These are phyloP conservation scores for Cheilosia impressa DNA, from an alignment of 2,888 invertebrate species.

Conservation along the genomic window DNA sequence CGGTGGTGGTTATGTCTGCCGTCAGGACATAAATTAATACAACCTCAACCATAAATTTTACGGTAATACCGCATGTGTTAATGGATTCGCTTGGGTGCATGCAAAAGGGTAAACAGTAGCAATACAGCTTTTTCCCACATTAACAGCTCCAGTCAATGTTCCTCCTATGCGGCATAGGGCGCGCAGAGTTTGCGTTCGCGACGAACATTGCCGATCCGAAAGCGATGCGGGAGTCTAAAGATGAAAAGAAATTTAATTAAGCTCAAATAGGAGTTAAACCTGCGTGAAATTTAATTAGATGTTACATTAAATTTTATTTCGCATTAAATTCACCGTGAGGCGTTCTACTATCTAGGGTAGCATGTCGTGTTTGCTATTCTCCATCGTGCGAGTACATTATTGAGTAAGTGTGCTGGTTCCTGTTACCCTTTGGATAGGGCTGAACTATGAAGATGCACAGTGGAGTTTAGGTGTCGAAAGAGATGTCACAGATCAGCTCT, in stretches of 20 bases:
- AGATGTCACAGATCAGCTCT: constrained; percentile 26
- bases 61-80: constrained; percentile 48
- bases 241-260: constrained; percentile 62
- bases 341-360: constrained; percentile 11
- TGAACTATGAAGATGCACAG: too few relatives aligned
- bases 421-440: not conserved
- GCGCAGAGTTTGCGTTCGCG: constrained; percentile 2
- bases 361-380: not conserved
- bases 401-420: not conserved
- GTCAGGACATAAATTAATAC: constrained; percentile 51
- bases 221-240: constrained; percentile 55
- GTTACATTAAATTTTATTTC: constrained; percentile 61
- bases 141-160: constrained; percentile 6
- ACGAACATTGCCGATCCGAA: constrained; percentile 28
- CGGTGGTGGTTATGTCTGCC: constrained; percentile 27
- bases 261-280: constrained; percentile 52
- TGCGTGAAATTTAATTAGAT: constrained; percentile 63
- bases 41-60: constrained; percentile 41
- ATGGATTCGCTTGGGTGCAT: constrained; percentile 44
- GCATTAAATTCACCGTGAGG: constrained; percentile 46
- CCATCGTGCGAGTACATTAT: not conserved
- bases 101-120: constrained; percentile 21
- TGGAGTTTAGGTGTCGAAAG: not conserved
- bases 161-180: not conserved
- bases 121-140: constrained; percentile 2